Evolutionary conservation across 1,140 invertebrate genomes (phyloP).

Genomic region (Drosophila virilis): DNA sequence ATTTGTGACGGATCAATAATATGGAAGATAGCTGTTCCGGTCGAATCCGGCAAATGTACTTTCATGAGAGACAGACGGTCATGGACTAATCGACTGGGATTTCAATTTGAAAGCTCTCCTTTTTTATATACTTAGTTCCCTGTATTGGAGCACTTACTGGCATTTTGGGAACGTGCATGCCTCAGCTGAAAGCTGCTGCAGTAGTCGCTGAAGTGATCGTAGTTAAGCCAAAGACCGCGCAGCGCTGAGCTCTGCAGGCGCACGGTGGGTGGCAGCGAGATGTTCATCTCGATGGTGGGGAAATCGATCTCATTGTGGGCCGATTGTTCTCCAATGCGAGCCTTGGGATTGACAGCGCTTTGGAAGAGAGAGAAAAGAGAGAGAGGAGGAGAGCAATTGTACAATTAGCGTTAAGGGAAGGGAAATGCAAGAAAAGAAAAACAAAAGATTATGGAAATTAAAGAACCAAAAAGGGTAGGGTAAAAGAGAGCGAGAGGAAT

Average conservation of each 20-base stretch:
- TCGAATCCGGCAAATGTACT: too few species aligned
- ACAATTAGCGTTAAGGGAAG: too few species aligned
- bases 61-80: too few species aligned
- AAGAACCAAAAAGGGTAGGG: too few species aligned
- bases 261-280: constrained; percentile 86
- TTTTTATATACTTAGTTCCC: too few species aligned
- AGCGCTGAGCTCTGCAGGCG: constrained; percentile 86
- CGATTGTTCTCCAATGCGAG: constrained; percentile 72
- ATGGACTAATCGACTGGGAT: too few species aligned
- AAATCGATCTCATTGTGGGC: constrained; percentile 86
- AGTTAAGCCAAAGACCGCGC: constrained; percentile 86
- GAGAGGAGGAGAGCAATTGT: neutral
- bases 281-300: constrained; percentile 85
- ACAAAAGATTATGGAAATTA: too few species aligned
- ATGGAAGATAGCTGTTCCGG: too few species aligned
- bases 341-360: constrained; percentile 73
- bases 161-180: constrained; percentile 66
- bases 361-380: neutral
- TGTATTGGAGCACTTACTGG: constrained; percentile 51
- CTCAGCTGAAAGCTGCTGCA: constrained; percentile 83
- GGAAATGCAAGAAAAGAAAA: too few species aligned
- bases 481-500: too few species aligned
- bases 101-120: too few species aligned
- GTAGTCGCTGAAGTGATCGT: constrained; percentile 87
- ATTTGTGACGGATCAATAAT: too few species aligned